These are phyloP conservation scores for Gallinago media DNA, from an alignment of 2,113 vertebrate species.

Conservation along the genomic window DNA sequence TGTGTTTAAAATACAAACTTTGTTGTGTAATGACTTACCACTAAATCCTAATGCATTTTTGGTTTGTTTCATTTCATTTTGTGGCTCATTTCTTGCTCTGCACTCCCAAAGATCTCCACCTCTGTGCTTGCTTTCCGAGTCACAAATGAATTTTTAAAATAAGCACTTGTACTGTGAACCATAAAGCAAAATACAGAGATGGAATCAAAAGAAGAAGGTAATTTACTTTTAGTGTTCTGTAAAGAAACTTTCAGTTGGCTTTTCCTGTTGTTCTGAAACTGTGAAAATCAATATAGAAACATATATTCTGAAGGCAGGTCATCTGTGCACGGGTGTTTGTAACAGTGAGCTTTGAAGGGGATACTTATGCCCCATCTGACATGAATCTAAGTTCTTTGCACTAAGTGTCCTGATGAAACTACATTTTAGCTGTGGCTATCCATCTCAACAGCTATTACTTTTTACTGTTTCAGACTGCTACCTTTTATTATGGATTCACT, in stretches of 20 bases:
- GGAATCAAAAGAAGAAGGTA: conserved; percentile 78
- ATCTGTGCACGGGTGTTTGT: conserved; percentile 65
- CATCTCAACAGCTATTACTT: conserved; percentile 73
- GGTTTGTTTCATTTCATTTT: conserved; percentile 63
- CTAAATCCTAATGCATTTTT: conserved; percentile 49
- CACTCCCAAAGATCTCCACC: conserved; percentile 35
- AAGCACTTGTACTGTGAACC: conserved; percentile 78
- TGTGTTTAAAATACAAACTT: conserved; percentile 51
- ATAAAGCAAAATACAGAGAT: conserved; percentile 79
- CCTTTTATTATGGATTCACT: conserved; percentile 80
- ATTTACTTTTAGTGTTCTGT: conserved; percentile 80
- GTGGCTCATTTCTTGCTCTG: conserved; percentile 57
- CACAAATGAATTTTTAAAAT: conserved; percentile 78
- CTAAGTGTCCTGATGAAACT: conserved; percentile 74
- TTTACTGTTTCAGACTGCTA: conserved; percentile 72
- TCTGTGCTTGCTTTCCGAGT: conserved; percentile 56
- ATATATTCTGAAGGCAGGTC: conserved; percentile 78
- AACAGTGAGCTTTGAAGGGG: conserved; percentile 75
- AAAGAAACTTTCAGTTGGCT: conserved; percentile 79
- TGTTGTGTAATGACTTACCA: conserved; percentile 19
- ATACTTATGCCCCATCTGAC: conserved; percentile 69
- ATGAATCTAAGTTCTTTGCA: conserved; percentile 73
- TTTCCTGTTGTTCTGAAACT: conserved; percentile 81
- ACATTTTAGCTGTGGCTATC: conserved; percentile 68
- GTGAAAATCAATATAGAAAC: conserved; percentile 80